Evolutionary conservation across 2,888 invertebrate genomes (phyloP), one percentile per base, ranked within the genome.

Genomic region (Idaea aversata): DNA sequence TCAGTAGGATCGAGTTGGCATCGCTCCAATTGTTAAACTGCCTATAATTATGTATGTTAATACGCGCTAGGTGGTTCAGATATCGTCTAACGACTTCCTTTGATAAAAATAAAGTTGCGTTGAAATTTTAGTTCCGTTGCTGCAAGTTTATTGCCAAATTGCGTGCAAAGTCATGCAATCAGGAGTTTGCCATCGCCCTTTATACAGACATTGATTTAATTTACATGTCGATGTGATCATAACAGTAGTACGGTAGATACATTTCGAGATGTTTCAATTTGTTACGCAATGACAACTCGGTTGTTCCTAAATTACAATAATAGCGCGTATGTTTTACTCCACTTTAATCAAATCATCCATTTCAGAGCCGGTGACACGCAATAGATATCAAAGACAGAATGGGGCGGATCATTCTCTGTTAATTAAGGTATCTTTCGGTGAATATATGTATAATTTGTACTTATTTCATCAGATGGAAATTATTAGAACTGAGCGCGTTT

Each of bases 11-110:
- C 83, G 83, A 84, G 86, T 84, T 90, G 90, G 90, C 90, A 80
- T 79, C 75, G 82, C 78, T 88, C 90, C 90, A 90, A 86, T 88
- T 86, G 89, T 86, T 87, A 86, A 88, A 88, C 88, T 88, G 87
- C 90, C 91, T 90, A 90, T 90, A 91, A 91, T 91, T 91, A 91
- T 91, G 89, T 90, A 91, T 91, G 91, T 88, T 91, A 91, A 91
- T 91, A 90, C 80, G 87, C 83, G 86, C 88, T 87, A 89, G 89
- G 88, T 87, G 86, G 88, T 84, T 86, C 87, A 89, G 91, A 91
- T 91, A 91, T 76, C 88, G 90, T 88, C 91, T 91, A 91, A 91
- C 91, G 91, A 91, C 91, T 91, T 91, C 91, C 91, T 88, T 83
- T 86, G 90, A 90, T 91, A 91, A 91, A 91, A 91, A 91, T 90